Conservation (phyloP, 2,797 vertebrate species). For the Presbytis comata region DNA sequence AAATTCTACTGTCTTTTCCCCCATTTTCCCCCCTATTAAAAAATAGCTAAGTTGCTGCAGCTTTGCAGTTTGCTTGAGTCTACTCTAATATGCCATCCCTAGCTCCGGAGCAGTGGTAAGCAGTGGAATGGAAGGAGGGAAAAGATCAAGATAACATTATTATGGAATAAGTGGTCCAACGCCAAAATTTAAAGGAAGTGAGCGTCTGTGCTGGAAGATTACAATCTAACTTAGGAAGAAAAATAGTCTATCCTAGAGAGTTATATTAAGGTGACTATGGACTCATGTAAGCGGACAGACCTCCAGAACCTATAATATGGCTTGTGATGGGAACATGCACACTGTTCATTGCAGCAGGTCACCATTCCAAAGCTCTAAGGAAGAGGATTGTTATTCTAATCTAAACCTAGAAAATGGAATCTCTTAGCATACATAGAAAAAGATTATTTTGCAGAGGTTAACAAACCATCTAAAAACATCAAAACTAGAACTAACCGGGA, state of each 20-base stretch:
- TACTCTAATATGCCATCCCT: not conserved
- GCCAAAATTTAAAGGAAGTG: conserved; percentile 53
- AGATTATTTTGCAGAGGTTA: not conserved
- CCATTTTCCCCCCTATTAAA: not conserved
- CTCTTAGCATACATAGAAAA: not conserved
- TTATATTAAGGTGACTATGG: conserved; percentile 43
- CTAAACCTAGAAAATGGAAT: not conserved
- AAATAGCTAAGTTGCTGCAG: not conserved
- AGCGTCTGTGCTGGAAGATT: conserved; percentile 35
- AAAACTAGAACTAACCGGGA: not conserved
- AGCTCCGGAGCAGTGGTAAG: not conserved
- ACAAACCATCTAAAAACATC: not conserved
- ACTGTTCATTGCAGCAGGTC: not conserved
- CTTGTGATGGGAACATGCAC: not conserved
- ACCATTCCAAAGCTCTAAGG: not conserved
- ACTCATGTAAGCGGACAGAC: not conserved
- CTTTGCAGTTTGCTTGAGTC: not conserved
- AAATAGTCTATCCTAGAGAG: conserved; percentile 34
- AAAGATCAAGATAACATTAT: not conserved
- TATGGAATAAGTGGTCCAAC: not conserved
- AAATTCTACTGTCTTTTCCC: not conserved
- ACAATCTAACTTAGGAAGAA: conserved; percentile 16
- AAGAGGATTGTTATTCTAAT: not conserved
- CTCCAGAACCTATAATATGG: not conserved
- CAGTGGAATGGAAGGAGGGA: not conserved